phyloP scores from a whole-genome alignment of 2,888 invertebrate genomes.

The Cantharis rustica region DNA sequence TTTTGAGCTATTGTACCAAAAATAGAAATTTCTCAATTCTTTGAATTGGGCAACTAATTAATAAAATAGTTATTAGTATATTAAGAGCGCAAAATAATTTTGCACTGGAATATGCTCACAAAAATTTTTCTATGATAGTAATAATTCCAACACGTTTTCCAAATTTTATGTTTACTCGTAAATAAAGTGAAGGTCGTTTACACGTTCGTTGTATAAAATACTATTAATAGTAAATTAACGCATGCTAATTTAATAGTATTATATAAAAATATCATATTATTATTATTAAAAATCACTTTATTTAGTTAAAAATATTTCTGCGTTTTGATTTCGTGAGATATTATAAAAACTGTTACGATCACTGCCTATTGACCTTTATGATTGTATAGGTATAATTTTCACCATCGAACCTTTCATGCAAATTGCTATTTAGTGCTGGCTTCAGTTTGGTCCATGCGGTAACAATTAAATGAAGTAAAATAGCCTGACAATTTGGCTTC shows the following conservation, averaged over 20 bases:
- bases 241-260: neutral
- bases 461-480: neutral
- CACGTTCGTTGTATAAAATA: too few species aligned
- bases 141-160: too few species aligned
- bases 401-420: neutral
- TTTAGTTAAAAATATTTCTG: neutral
- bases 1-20: too few species aligned
- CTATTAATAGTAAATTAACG: too few species aligned
- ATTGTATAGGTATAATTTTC: neutral
- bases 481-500: neutral
- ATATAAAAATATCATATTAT: neutral
- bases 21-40: too few species aligned
- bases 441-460: neutral
- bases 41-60: too few species aligned
- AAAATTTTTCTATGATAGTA: too few species aligned
- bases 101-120: too few species aligned
- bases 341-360: neutral
- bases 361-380: neutral
- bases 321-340: neutral
- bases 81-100: too few species aligned
- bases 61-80: too few species aligned
- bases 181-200: too few species aligned
- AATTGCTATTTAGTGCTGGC: neutral
- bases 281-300: neutral
- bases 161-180: too few species aligned